Evolutionary conservation across 2,113 vertebrate genomes (phyloP).

Genomic region (Centrocercus urophasianus): DNA sequence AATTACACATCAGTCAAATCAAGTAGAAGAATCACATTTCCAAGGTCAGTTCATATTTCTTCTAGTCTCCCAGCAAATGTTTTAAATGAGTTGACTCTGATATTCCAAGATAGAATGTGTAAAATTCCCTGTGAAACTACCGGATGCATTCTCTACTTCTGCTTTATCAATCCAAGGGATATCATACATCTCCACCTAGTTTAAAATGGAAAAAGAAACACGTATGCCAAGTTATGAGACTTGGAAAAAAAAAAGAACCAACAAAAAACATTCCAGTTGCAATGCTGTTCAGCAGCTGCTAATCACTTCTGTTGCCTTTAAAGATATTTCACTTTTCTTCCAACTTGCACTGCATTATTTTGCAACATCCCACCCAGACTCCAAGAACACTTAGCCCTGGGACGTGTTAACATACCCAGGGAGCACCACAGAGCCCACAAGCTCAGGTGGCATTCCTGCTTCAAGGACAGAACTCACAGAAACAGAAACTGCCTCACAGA

Average conservation of each 20-base stretch:
- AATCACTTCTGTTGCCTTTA: background rate
- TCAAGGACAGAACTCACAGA: background rate
- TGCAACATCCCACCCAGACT: background rate
- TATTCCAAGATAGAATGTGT: fast-evolving
- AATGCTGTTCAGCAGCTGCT: background rate
- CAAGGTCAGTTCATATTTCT: background rate
- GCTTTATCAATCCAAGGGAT: background rate
- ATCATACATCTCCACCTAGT: background rate
- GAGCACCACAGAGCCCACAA: background rate
- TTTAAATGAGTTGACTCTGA: background rate
- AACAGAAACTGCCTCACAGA: background rate
- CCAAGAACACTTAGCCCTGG: background rate
- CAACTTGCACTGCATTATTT: background rate
- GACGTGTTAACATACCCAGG: background rate
- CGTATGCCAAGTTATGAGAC: fast-evolving
- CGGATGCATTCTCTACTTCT: background rate
- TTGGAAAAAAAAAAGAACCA: background rate
- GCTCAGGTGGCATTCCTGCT: background rate
- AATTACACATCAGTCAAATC: background rate
- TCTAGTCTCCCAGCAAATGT: fast-evolving
- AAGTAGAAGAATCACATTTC: background rate
- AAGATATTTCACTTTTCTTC: background rate
- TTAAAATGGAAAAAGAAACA: background rate
- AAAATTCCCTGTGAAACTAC: background rate
- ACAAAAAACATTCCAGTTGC: background rate